phyloP scores from a whole-genome alignment of 2,113 vertebrate species.

The Synchiropus splendidus region DNA sequence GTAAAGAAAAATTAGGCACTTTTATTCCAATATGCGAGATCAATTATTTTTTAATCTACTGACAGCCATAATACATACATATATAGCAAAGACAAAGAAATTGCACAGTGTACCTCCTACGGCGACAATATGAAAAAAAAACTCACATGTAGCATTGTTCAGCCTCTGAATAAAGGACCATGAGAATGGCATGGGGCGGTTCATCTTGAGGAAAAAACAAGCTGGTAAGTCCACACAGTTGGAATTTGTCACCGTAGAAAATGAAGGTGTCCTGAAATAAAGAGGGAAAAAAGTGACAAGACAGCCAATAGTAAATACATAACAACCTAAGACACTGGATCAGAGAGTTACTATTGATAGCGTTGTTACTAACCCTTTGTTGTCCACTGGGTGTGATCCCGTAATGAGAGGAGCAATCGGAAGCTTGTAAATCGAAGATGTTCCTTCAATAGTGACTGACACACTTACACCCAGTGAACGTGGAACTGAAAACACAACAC shows the following conservation, averaged over 20 bases:
- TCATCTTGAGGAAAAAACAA: conserved; percentile 95
- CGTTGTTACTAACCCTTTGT: conserved; percentile 79
- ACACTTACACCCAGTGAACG: conserved; percentile 83
- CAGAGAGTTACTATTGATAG: not conserved
- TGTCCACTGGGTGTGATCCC: conserved; percentile 92
- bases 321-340: not conserved
- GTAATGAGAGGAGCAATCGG: conserved; percentile 93
- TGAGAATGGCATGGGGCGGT: conserved; percentile 85
- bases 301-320: not conserved
- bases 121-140: no score
- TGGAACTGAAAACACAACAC: conserved; percentile 70
- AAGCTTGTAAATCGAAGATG: conserved; percentile 82
- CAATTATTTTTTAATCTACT: no score
- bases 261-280: conserved; percentile 78
- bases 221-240: conserved; percentile 96
- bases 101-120: no score
- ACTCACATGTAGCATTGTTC: conserved; percentile 80
- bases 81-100: no score
- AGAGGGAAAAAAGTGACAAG: not conserved
- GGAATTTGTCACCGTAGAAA: conserved; percentile 87
- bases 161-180: conserved; percentile 88
- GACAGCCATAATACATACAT: no score
- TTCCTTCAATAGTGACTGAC: conserved; percentile 89
- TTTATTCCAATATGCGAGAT: no score
- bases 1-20: no score